Conservation (phyloP, 2,797 vertebrate species). For the Sebastes baramenuke region DNA sequence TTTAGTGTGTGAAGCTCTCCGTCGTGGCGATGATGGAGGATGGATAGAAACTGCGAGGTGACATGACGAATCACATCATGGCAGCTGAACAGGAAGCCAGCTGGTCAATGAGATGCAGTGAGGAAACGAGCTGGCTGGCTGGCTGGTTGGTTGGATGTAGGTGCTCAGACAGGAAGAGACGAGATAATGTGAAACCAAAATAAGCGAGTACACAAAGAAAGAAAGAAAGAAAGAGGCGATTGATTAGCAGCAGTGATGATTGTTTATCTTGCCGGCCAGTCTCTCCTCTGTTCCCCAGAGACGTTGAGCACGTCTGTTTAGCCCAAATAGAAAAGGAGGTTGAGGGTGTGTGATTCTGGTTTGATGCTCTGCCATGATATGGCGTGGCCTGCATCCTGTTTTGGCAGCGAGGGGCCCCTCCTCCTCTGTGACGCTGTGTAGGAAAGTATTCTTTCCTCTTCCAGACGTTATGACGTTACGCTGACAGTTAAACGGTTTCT, state of each 20-base stretch:
- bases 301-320: conserved; percentile 41
- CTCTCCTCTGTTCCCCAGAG: conserved; percentile 9
- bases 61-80: conserved; percentile 1
- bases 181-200: not conserved
- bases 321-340: conserved; percentile 29
- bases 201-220: not conserved
- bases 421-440: conserved; percentile 24
- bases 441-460: conserved; percentile 49
- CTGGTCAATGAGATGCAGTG: conserved; percentile 6
- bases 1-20: not conserved
- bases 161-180: not conserved
- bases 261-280: conserved; percentile 19
- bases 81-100: conserved; percentile 30
- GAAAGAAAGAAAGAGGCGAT: not conserved
- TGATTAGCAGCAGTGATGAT: not conserved
- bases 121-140: not conserved
- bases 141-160: not conserved
- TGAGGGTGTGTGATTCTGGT: conserved; percentile 33
- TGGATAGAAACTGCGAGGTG: not conserved
- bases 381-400: conserved; percentile 70
- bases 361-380: conserved; percentile 48
- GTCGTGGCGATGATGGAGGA: not conserved
- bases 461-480: conserved; percentile 27
- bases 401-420: conserved; percentile 48
- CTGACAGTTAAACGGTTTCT: conserved; percentile 62